Conservation (phyloP, 2,888 invertebrate species). For the Netelia inedita region DNA sequence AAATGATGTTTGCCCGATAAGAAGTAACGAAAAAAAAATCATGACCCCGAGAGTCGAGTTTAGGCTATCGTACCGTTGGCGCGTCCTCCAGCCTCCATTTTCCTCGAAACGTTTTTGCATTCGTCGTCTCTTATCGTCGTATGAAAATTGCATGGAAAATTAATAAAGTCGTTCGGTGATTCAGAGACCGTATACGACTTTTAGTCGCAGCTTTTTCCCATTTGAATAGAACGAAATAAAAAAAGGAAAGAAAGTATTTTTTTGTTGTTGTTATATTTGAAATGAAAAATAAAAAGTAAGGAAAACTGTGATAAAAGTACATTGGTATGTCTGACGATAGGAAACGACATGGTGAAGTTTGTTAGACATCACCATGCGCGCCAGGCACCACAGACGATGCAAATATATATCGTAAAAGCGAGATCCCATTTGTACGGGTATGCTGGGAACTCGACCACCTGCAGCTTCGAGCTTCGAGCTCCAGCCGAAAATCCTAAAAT, state of each 20-base stretch:
- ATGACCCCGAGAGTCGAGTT: slow-evolving; percentile 51
- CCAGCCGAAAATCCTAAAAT: slow-evolving; percentile 39
- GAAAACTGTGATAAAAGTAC: background rate
- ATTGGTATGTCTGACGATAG: background rate
- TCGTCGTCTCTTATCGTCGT: slow-evolving; percentile 1
- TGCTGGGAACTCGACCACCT: slow-evolving; percentile 60
- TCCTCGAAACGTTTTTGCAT: slow-evolving; percentile 1
- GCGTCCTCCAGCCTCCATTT: slow-evolving; percentile 6
- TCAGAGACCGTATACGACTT: background rate
- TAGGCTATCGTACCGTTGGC: slow-evolving; percentile 29
- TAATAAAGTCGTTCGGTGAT: background rate
- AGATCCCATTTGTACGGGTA: slow-evolving; percentile 36
- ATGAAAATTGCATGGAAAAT: slow-evolving; percentile 4
- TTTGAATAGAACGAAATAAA: no score
- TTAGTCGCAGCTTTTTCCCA: no score
- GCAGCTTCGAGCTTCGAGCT: slow-evolving; percentile 50
- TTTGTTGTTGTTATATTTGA: no score
- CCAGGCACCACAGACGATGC: slow-evolving; percentile 42
- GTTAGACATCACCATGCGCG: slow-evolving; percentile 29
- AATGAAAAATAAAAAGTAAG: background rate
- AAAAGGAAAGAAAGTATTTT: no score
- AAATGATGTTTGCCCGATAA: slow-evolving; percentile 29
- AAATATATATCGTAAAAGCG: slow-evolving; percentile 9
- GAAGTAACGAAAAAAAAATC: slow-evolving; percentile 34
- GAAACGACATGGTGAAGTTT: slow-evolving; percentile 6